Evolutionary conservation across 2,113 vertebrate genomes (phyloP).

Genomic region (Acrocephalus arundinaceus): DNA sequence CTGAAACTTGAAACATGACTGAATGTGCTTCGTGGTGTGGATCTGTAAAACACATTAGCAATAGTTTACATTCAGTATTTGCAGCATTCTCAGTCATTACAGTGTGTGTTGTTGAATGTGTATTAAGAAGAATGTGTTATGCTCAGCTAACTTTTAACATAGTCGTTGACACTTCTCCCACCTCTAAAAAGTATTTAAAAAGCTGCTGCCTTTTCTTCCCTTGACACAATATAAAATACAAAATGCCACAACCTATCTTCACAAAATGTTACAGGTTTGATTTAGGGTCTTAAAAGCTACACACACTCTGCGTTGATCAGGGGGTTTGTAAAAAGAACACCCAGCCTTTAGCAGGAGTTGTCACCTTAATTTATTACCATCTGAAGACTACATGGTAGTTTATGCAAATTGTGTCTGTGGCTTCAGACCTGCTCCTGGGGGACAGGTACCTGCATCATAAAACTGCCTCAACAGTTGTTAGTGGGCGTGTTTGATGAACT

Average conservation of each 20-base stretch:
- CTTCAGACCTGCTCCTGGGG: not conserved
- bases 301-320: not conserved
- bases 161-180: not conserved
- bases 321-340: not conserved
- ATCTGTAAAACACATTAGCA: slow-evolving; percentile 31
- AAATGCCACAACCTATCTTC: not conserved
- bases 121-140: slow-evolving; percentile 35
- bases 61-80: slow-evolving; percentile 41
- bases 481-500: not conserved
- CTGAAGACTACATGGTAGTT: not conserved
- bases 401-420: not conserved
- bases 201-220: not conserved
- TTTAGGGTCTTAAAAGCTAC: not conserved
- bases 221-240: not conserved
- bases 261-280: not conserved
- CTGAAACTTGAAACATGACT: slow-evolving; percentile 24
- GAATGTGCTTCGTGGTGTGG: not conserved
- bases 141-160: slow-evolving; percentile 33
- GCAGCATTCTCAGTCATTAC: not conserved
- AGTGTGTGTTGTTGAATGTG: slow-evolving; percentile 31
- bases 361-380: not conserved
- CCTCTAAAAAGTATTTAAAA: not conserved
- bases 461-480: not conserved
- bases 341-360: not conserved
- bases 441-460: not conserved